Evolutionary conservation across 2,797 vertebrate species (phyloP), one percentile per base, ranked within the genome.

Genomic region (Adelosebastes latens): DNA sequence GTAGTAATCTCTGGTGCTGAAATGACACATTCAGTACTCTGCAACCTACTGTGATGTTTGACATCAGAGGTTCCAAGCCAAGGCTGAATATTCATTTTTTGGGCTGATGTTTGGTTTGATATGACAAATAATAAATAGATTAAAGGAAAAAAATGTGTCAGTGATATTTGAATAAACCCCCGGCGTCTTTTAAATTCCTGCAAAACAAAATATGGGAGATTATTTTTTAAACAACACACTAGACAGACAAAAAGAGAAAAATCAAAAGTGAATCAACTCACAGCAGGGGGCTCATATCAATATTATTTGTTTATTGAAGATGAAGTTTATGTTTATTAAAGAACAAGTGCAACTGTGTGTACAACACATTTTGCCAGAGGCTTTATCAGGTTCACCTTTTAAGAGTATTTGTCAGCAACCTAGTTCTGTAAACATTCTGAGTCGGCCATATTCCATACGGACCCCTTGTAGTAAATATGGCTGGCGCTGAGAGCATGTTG

Each of bases 391-490:
- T 78, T 58, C 59, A 5, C 14, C 32, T 18, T 34, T 62, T 25
- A 59, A 52, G 65, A 66, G 22, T 34, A 66, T 80, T 63, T 72
- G 49, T 75, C 53, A 81, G 67, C 55, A 73, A 2, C 20, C 52
- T 53, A 22, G 31, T 55, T 84, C 27, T 86, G 65, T 66, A 62
- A 75, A 83, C 49, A 79, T 69, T 83, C 59, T 2, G 18, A 59
- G 14, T 42, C 65, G 61, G 62, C 63, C 62, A 8, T 20, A 18
- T 61, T 77, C 71, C 74, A 62, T 8, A 3, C 60, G 29, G 60
- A 70, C 22, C 49, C 67, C 34, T 16, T 62, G 39, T 18, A n/a
- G 58, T 58, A 29, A 58, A 34, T 13, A 36, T 13, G 25, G 11
- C 63, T 55, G 68, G 5, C 36, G 6, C 24, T 16, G 73, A 71